Conservation (phyloP, 2,888 invertebrate genomes). For the Ormyrus rosae region DNA sequence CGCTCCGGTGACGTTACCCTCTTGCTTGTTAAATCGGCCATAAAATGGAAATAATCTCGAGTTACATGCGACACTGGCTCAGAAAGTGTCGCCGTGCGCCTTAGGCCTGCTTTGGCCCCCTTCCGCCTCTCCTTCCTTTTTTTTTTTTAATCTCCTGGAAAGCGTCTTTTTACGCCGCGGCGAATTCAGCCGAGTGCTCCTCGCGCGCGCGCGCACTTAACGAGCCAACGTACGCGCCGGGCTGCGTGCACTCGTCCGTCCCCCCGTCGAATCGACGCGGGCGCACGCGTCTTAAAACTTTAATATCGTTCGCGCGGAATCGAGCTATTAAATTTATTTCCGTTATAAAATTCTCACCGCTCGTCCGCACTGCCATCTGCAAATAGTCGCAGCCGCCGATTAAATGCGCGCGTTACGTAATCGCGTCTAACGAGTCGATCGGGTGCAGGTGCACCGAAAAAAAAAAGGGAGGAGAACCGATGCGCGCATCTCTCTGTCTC, state of each 20-base stretch:
- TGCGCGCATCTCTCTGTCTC: not conserved
- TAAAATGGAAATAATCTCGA: slow-evolving; percentile 70
- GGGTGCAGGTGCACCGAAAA: slow-evolving; percentile 1
- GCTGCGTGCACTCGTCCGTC: too few relatives aligned
- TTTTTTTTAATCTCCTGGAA: slow-evolving; percentile 54
- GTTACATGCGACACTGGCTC: slow-evolving; percentile 64
- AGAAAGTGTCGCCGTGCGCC: slow-evolving; percentile 55
- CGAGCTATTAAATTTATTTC: too few relatives aligned
- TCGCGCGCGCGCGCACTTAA: slow-evolving; percentile 28
- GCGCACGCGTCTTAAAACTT: not conserved
- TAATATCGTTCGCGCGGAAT: not conserved
- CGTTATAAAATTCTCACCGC: too few relatives aligned
- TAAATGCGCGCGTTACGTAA: not conserved
- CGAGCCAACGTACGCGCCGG: slow-evolving; percentile 23
- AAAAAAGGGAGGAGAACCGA: not conserved
- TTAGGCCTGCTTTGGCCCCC: slow-evolving; percentile 25
- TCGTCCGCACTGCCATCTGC: too few relatives aligned
- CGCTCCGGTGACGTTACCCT: slow-evolving; percentile 50
- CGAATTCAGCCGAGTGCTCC: slow-evolving; percentile 49
- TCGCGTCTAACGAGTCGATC: slow-evolving; percentile 13
- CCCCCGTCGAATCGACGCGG: not conserved
- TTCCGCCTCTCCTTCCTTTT: slow-evolving; percentile 54
- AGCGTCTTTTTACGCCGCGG: slow-evolving; percentile 53
- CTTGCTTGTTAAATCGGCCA: slow-evolving; percentile 68
- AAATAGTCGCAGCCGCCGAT: not conserved